Evolutionary conservation across 2,888 invertebrate species (phyloP).

Genomic region (Pristionchus entomophagus): DNA sequence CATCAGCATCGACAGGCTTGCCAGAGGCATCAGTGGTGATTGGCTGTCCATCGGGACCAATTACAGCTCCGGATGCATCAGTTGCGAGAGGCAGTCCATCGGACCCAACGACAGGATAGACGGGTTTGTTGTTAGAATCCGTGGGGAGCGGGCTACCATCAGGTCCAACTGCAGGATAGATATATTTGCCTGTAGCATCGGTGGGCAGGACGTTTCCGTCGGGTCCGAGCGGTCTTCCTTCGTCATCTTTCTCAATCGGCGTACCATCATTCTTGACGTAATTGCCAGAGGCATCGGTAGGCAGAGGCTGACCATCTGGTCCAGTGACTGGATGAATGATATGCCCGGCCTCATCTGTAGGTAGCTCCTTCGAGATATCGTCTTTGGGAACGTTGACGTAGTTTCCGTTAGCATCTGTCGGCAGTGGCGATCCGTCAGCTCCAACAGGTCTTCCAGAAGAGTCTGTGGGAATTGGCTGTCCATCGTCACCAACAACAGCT

Average conservation of each 20-base stretch:
- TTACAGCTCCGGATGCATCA: conserved; percentile 49
- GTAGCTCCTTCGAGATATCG: not conserved
- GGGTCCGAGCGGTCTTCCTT: conserved; percentile 55
- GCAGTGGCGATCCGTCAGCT: conserved; percentile 54
- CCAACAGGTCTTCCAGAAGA: conserved; percentile 20
- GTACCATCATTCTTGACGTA: conserved; percentile 48
- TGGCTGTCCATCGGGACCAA: conserved; percentile 52
- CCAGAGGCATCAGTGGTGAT: conserved; percentile 53
- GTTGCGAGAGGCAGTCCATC: conserved; percentile 57
- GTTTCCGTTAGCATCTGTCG: conserved; percentile 55
- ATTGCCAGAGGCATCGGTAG: conserved; percentile 26
- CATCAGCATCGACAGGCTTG: conserved; percentile 51
- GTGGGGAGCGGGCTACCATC: conserved; percentile 52
- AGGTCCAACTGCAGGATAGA: conserved; percentile 52
- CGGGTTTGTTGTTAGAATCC: conserved; percentile 50
- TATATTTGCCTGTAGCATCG: conserved; percentile 56
- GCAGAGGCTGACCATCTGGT: conserved; percentile 27
- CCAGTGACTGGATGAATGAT: conserved; percentile 42
- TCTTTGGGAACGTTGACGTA: conserved; percentile 48
- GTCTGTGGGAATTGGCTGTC: conserved; percentile 47
- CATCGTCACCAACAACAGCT: conserved; percentile 47
- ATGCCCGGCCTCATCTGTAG: conserved; percentile 51
- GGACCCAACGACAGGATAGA: conserved; percentile 55
- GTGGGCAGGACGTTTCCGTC: conserved; percentile 55
- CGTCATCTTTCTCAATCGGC: conserved; percentile 52